Evolutionary conservation across 2,888 invertebrate genomes (phyloP).

Genomic region (Drosophila suboccidentalis): DNA sequence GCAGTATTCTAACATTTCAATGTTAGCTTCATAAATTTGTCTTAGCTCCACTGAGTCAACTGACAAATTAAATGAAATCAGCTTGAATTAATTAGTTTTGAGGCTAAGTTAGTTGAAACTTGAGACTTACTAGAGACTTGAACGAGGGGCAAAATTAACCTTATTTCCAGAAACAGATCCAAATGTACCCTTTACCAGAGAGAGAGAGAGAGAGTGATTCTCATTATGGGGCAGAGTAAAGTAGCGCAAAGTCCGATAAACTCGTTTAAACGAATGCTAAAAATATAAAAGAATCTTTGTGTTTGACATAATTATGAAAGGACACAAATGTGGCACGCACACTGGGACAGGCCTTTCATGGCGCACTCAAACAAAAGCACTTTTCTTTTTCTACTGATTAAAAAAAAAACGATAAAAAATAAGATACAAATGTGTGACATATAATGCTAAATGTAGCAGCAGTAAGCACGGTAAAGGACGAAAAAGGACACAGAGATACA

Average conservation of each 20-base stretch:
- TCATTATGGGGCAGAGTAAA: constrained; percentile 42
- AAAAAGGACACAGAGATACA: constrained; percentile 57
- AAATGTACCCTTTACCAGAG: constrained; percentile 17
- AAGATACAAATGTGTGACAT: constrained; percentile 65
- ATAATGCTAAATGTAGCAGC: constrained; percentile 60
- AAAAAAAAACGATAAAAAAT: constrained; percentile 38
- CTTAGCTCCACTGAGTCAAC: no score
- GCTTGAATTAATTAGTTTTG: not conserved
- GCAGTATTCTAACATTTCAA: no score
- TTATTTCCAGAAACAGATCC: constrained; percentile 19
- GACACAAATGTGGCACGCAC: constrained; percentile 73
- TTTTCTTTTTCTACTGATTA: constrained; percentile 77
- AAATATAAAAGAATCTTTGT: constrained; percentile 76
- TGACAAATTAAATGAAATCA: no score
- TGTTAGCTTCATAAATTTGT: no score
- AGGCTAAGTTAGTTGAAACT: not conserved
- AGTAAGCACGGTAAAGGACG: constrained; percentile 56
- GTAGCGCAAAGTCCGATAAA: constrained; percentile 59
- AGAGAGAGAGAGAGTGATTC: constrained; percentile 7
- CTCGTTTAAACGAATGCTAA: constrained; percentile 54
- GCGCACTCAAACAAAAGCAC: constrained; percentile 72
- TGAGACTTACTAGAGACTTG: not conserved
- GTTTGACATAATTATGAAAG: constrained; percentile 82
- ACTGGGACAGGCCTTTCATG: constrained; percentile 49
- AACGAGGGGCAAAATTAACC: constrained; percentile 20